Conservation (phyloP, 2,888 invertebrate species). For the Microctonus hyperodae region DNA sequence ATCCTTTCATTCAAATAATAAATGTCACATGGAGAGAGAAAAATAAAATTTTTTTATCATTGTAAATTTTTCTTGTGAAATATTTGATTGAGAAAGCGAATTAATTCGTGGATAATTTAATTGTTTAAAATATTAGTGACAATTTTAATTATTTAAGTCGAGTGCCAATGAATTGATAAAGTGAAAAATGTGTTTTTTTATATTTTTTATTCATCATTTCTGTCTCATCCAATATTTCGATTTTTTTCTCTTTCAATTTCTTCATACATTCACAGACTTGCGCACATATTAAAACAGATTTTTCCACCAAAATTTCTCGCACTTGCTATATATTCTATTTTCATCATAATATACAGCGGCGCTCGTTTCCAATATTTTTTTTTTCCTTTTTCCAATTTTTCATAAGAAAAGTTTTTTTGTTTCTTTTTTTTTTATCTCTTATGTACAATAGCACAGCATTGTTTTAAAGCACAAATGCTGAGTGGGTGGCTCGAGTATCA, state of each 20-base stretch:
- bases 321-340: background rate
- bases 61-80: background rate
- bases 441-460: constrained; percentile 31
- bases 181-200: background rate
- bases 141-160: background rate
- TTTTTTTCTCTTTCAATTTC: background rate
- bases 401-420: constrained; percentile 23
- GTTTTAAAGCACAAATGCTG: constrained; percentile 22
- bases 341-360: constrained; percentile 19
- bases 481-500: constrained; percentile 25
- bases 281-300: background rate
- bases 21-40: background rate
- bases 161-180: background rate
- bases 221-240: too few relatives aligned
- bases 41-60: background rate
- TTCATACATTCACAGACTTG: background rate
- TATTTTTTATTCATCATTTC: background rate
- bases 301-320: background rate
- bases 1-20: background rate
- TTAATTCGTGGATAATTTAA: constrained; percentile 7
- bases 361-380: constrained; percentile 13
- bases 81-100: background rate
- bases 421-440: constrained; percentile 22
- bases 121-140: background rate
- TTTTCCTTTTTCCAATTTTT: constrained; percentile 14